Evolutionary conservation across 2,113 vertebrate species (phyloP).

Genomic region (Pogona vitticeps): DNA sequence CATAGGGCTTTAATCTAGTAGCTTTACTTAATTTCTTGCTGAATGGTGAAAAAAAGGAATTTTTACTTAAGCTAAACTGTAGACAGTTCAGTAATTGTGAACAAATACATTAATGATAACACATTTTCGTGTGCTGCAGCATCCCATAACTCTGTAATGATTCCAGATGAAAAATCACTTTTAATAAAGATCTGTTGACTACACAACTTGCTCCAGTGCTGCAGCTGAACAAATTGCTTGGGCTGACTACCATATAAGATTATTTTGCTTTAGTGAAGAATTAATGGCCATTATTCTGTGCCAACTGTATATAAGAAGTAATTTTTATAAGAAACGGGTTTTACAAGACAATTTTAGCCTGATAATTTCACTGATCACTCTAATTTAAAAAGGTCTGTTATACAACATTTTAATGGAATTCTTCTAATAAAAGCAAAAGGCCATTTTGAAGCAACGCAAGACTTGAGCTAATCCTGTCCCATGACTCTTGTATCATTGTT

Average conservation of each 20-base stretch:
- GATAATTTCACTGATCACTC: not conserved
- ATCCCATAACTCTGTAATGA: conserved; percentile 39
- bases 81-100: conserved; percentile 43
- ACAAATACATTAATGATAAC: conserved; percentile 31
- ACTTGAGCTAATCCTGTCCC: not conserved
- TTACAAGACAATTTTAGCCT: conserved; percentile 25
- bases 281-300: conserved; percentile 8
- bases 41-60: conserved; percentile 7
- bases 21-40: conserved; percentile 22
- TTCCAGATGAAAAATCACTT: conserved; percentile 42
- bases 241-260: conserved; percentile 33
- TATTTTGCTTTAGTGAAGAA: conserved; percentile 9
- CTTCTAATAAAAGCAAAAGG: not conserved
- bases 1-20: not conserved
- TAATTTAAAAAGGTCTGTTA: not conserved
- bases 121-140: conserved; percentile 23
- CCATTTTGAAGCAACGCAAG: not conserved
- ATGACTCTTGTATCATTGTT: not conserved
- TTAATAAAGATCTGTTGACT: conserved; percentile 18
- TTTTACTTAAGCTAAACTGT: conserved; percentile 51
- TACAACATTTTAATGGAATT: not conserved
- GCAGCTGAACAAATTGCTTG: conserved; percentile 31
- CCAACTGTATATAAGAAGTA: conserved; percentile 35
- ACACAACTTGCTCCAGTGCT: conserved; percentile 42
- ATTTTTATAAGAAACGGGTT: conserved; percentile 8